Evolutionary conservation across 2,797 vertebrate genomes (phyloP).

Genomic region (Sebastes alutus): DNA sequence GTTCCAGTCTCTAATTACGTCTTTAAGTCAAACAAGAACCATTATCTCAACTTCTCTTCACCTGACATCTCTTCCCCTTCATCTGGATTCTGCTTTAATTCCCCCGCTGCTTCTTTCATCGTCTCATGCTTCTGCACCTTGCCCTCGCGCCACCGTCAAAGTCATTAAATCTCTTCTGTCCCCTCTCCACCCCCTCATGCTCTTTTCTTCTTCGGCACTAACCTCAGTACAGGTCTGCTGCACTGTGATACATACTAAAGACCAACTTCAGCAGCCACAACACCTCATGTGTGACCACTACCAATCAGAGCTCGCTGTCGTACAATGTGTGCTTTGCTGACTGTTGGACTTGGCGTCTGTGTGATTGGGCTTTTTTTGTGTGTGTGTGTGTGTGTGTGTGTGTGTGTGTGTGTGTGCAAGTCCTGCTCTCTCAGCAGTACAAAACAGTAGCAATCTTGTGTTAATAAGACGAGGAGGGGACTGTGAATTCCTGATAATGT

Average conservation of each 20-base stretch:
- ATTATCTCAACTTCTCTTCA: constrained; percentile 34
- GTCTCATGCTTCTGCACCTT: constrained; percentile 12
- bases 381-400: background rate
- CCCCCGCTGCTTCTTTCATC: constrained; percentile 18
- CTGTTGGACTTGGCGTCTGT: constrained; percentile 46
- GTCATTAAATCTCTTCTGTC: constrained; percentile 57
- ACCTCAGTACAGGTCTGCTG: constrained; percentile 60
- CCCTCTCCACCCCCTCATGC: constrained; percentile 12
- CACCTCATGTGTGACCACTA: constrained; percentile 70
- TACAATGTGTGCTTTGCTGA: constrained; percentile 66
- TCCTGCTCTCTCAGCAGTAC: constrained; percentile 52
- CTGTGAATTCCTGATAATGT: constrained; percentile 3
- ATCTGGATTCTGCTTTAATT: constrained; percentile 45
- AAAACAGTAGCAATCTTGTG: constrained; percentile 33
- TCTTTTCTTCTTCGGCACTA: constrained; percentile 42
- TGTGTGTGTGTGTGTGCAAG: background rate
- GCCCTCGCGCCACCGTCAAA: constrained; percentile 36
- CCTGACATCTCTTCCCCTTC: constrained; percentile 10
- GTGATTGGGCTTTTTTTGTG: constrained; percentile 31
- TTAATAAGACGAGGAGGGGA: constrained; percentile 19
- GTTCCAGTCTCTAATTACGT: constrained; percentile 46
- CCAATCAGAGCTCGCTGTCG: constrained; percentile 65
- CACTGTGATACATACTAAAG: constrained; percentile 74
- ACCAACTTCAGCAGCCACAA: constrained; percentile 61
- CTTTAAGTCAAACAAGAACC: constrained; percentile 25